These are phyloP conservation scores for Netelia fuscicornis DNA, from an alignment of 2,888 invertebrate genomes.

Conservation along the genomic window DNA sequence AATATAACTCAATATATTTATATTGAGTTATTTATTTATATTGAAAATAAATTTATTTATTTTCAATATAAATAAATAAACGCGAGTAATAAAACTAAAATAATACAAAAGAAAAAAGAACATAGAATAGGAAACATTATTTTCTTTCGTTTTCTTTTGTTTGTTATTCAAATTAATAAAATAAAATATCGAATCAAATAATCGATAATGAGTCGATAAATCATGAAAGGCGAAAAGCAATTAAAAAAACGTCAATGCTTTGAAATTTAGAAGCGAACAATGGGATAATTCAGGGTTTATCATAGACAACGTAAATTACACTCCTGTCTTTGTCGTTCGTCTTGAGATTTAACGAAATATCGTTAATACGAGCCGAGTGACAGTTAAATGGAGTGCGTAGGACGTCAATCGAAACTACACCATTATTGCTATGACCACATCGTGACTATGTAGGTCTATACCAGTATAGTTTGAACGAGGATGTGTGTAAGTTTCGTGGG, in stretches of 20 bases:
- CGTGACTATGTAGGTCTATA: background rate
- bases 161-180: too few relatives aligned
- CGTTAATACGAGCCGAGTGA: constrained; percentile 64
- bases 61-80: too few relatives aligned
- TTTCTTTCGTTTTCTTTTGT: too few relatives aligned
- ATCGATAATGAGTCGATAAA: background rate
- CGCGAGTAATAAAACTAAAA: too few relatives aligned
- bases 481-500: constrained; percentile 35
- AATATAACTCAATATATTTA: too few relatives aligned
- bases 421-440: constrained; percentile 35
- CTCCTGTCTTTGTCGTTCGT: constrained; percentile 6
- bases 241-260: background rate
- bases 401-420: constrained; percentile 50
- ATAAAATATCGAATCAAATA: too few relatives aligned
- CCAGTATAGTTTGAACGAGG: constrained; percentile 26
- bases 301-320: background rate
- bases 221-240: background rate
- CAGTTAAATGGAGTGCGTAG: constrained; percentile 65
- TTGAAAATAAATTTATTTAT: too few relatives aligned
- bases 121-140: too few relatives aligned
- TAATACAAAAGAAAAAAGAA: too few relatives aligned
- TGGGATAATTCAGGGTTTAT: background rate
- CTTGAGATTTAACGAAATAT: constrained; percentile 42
- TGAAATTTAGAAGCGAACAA: background rate
- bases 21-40: too few relatives aligned